A percentile compares a stretch with the other conserved stretches of the same genome.
phyloP scores from a whole-genome alignment of 1,140 invertebrate genomes.

The Zeugodacus cucurbitae region DNA sequence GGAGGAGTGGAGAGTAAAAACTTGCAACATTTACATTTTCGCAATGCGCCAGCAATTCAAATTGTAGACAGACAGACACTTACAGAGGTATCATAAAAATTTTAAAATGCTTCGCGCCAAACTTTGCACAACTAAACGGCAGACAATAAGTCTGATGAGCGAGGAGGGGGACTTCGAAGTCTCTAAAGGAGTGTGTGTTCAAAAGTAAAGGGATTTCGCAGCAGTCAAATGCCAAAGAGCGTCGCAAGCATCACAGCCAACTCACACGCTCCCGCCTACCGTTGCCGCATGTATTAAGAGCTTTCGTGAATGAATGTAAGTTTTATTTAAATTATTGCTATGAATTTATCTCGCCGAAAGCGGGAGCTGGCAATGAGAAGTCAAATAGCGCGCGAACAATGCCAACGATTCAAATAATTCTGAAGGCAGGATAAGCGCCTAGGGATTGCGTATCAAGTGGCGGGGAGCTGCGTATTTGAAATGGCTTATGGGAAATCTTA shows the following conservation, averaged over 20 bases:
- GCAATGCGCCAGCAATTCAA: background rate
- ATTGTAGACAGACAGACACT: slow-evolving; percentile 13
- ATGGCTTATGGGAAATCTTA: background rate
- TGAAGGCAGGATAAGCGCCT: background rate
- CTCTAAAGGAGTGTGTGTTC: background rate
- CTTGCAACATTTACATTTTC: background rate
- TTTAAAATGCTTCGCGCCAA: slow-evolving; percentile 42
- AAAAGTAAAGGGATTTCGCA: background rate
- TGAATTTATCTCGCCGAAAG: slow-evolving; percentile 27
- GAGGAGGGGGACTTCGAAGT: background rate
- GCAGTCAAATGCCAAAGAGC: background rate
- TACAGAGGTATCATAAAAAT: slow-evolving; percentile 39
- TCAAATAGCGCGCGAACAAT: slow-evolving; percentile 22
- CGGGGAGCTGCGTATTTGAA: background rate
- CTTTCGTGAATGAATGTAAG: slow-evolving; percentile 19
- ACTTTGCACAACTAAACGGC: slow-evolving; percentile 2
- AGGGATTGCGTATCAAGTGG: background rate
- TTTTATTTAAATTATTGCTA: slow-evolving; percentile 38
- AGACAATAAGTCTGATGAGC: slow-evolving; percentile 15
- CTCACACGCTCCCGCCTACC: background rate
- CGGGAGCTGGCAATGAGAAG: background rate
- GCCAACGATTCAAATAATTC: slow-evolving; percentile 13
- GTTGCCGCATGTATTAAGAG: background rate
- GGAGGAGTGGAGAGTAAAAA: background rate
- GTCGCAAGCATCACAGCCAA: background rate